Base-by-base conservation (phyloP, 2,797 vertebrate species). In the Cyclopterus lumpus region DNA sequence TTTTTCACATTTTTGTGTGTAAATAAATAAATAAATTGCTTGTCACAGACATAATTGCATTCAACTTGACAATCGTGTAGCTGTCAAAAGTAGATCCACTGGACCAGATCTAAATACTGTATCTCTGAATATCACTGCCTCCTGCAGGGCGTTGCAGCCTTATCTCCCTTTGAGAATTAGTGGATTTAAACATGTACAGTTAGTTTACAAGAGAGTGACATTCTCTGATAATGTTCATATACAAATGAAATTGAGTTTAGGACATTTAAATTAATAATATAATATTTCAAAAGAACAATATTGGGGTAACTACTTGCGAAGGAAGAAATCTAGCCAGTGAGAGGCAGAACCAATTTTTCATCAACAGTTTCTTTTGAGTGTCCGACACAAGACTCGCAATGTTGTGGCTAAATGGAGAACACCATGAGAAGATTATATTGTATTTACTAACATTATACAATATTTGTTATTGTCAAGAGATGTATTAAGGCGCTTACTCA, bases 401-500 rank as follows among this genome's bases (percentile, higher is more conserved):
- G 51, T 36, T 1, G 1, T 30, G 20, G 9, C 48, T 60, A 28
- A 62, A 18, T 36, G 1, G 8, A 20, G 36, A 49, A 48, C 57
- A 30, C 0, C 5, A 24, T 28, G 10, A 28, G 9, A 60, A 15
- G 26, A 44, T 16, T n/a, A 44, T 0, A 5, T 20, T 53, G 22
- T 10, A 40, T 62, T 34, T 67, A 10, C 16, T 26, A 8, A 30
- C 8, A 62, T 34, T n/a, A 34, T 24, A 22, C 6, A 14, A 40
- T 30, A 1, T 57, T 1, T 28, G 57, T 34, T 65, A 55, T 14
- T n/a, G 30, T 75, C 10, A 38, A 24, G 5, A 36, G 26, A 53
- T 36, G 48, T 10, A 14, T 60, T 11, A 71, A 34, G 9, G 10
- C 10, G 93, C 98, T 97, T 92, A 99, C 97, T 99, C 98, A 1